phyloP scores from a whole-genome alignment of 2,888 invertebrate species.

The Caenorhabditis afra region DNA sequence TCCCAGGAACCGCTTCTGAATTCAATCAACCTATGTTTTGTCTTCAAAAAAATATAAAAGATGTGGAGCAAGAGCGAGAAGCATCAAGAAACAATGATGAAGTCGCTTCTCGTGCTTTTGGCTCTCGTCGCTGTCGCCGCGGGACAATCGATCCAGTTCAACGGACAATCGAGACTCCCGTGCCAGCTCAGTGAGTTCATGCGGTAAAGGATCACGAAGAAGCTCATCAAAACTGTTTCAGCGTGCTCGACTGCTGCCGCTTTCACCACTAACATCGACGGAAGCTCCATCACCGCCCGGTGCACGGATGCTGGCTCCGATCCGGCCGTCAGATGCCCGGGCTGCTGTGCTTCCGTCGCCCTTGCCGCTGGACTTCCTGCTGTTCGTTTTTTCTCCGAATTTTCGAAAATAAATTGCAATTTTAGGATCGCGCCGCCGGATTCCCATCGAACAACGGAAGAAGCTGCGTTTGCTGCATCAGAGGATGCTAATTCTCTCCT shows the following conservation, averaged over 20 bases:
- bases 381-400: conserved; percentile 13
- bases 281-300: conserved; percentile 34
- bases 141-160: conserved; percentile 21
- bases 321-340: conserved; percentile 27
- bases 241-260: conserved; percentile 43
- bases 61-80: neutral
- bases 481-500: conserved; percentile 23
- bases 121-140: conserved; percentile 25
- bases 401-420: neutral
- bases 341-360: conserved; percentile 50
- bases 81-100: conserved; percentile 13
- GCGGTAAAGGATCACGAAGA: too few species aligned
- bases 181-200: conserved; percentile 26
- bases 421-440: conserved; percentile 44
- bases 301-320: conserved; percentile 33
- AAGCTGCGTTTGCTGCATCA: conserved; percentile 51
- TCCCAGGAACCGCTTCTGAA: conserved; percentile 7
- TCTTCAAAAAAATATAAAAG: conserved; percentile 13
- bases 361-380: conserved; percentile 34
- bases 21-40: conserved; percentile 1
- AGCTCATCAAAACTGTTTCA: conserved; percentile 13
- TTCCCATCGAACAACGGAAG: conserved; percentile 56
- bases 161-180: conserved; percentile 5
- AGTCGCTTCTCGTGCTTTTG: conserved; percentile 23
- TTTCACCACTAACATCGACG: conserved; percentile 51